phyloP scores from a whole-genome alignment of 2,797 vertebrate genomes.

The Diglossa cyanea region DNA sequence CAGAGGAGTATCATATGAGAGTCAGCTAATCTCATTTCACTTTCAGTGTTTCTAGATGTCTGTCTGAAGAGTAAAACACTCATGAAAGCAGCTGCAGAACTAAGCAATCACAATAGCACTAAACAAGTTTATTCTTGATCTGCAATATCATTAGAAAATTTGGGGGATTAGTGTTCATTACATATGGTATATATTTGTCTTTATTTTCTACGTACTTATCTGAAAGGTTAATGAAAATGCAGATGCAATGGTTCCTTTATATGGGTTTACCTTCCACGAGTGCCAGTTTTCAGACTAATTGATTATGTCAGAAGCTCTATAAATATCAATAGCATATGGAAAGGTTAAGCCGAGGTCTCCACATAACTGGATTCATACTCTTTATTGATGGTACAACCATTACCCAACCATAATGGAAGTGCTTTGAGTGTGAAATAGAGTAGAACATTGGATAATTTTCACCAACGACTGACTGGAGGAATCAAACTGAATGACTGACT shows the following conservation, averaged over 20 bases:
- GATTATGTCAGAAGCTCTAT: slow-evolving; percentile 73
- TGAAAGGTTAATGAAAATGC: slow-evolving; percentile 61
- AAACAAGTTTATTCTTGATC: slow-evolving; percentile 4
- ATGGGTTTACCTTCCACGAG: slow-evolving; percentile 54
- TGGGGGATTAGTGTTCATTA: neutral
- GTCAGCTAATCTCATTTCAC: neutral
- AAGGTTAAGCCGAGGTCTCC: slow-evolving; percentile 64
- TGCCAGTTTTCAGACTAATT: slow-evolving; percentile 65
- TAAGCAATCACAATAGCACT: neutral
- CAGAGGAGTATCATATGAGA: neutral
- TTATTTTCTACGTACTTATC: slow-evolving; percentile 12
- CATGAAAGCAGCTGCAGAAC: neutral
- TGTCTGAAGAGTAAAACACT: neutral
- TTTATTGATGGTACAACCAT: slow-evolving; percentile 69
- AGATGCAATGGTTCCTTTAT: slow-evolving; percentile 35
- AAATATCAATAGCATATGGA: slow-evolving; percentile 74
- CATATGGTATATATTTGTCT: slow-evolving; percentile 23
- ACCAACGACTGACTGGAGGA: neutral
- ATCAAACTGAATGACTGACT: neutral
- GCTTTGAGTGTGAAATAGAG: slow-evolving; percentile 67
- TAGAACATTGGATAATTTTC: slow-evolving; percentile 61
- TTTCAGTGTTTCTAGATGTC: neutral
- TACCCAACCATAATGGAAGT: slow-evolving; percentile 69
- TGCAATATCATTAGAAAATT: slow-evolving; percentile 24
- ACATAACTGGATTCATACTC: slow-evolving; percentile 53